Percentiles rank a stretch among this genome's conserved stretches.
Conservation (phyloP, 2,797 vertebrate species). For the Eptatretus atami region DNA sequence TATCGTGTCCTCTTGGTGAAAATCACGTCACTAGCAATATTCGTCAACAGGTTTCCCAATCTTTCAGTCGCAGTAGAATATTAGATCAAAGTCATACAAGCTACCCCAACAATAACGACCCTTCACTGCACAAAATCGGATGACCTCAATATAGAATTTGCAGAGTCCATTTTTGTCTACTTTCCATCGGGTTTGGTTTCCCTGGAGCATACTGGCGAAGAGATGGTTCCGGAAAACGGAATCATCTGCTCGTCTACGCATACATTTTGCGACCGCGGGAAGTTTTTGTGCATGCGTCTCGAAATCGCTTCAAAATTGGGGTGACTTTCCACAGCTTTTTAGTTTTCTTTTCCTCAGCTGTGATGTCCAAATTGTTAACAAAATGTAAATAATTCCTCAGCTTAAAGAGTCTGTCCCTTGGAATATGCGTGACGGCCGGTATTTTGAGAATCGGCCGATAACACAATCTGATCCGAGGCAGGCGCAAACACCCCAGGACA, state of each 20-base stretch:
- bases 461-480: neutral
- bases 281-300: constrained; percentile 5
- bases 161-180: no score
- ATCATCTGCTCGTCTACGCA: neutral
- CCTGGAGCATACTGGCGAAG: neutral
- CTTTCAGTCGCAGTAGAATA: no score
- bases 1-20: no score
- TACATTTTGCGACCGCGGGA: neutral
- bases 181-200: constrained; percentile 5
- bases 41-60: no score
- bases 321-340: neutral
- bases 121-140: no score
- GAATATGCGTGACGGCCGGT: constrained; percentile 3
- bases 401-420: constrained; percentile 6
- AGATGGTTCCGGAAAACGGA: neutral
- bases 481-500: no score
- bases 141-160: no score
- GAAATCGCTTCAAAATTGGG: neutral
- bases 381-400: constrained; percentile 4
- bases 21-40: no score
- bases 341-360: neutral
- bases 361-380: constrained; percentile 4
- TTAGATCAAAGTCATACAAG: no score
- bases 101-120: no score
- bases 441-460: neutral